A percentile compares a stretch with the other conserved stretches of the same genome.
Conservation (phyloP, 2,797 vertebrate species). For the Falco novaeseelandiae region DNA sequence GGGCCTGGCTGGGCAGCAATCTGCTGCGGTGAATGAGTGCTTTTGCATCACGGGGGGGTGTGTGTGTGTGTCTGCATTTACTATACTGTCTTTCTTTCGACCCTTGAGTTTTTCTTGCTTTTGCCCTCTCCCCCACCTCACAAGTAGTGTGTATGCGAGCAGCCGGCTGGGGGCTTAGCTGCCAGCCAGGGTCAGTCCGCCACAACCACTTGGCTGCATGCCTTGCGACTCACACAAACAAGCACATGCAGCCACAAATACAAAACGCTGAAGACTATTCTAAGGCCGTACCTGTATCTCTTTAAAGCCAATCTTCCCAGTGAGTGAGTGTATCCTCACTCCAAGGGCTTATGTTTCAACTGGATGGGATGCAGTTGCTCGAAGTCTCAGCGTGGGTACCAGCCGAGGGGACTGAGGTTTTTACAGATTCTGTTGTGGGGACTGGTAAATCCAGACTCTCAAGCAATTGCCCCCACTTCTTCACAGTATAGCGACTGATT, state of each 20-base stretch:
- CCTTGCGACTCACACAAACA: neutral
- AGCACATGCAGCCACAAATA: neutral
- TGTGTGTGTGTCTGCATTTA: neutral
- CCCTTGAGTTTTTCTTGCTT: neutral
- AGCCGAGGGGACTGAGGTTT: fast-evolving
- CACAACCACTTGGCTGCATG: neutral
- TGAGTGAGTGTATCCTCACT: neutral
- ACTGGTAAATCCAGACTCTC: neutral
- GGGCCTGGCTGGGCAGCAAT: neutral
- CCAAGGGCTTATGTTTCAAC: fast-evolving
- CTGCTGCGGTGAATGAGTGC: neutral
- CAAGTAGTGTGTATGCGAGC: fast-evolving
- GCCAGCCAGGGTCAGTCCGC: fast-evolving
- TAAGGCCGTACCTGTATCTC: neutral
- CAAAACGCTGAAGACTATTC: fast-evolving
- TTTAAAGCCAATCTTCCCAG: neutral
- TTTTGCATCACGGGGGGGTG: too few species aligned
- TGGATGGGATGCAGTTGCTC: fast-evolving
- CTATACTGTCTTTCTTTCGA: neutral
- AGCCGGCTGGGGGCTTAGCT: neutral
- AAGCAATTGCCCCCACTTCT: neutral
- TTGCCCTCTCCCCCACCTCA: neutral
- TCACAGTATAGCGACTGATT: neutral
- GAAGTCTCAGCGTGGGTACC: too few species aligned
- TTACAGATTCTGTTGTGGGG: too few species aligned